Conservation (phyloP, 2,888 invertebrate species). For the Troilus luridus region DNA sequence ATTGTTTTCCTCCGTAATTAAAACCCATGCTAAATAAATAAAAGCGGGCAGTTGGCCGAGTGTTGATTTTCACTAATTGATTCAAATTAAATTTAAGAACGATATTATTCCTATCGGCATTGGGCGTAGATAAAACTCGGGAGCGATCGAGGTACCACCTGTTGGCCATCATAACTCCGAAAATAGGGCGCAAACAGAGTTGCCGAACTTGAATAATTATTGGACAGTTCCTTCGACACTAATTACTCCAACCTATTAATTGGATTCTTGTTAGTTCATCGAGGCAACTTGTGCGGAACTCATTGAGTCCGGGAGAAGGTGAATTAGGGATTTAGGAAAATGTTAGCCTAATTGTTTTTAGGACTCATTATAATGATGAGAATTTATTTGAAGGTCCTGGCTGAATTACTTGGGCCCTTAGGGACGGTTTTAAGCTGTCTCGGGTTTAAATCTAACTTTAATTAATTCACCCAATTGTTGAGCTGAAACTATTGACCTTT, state of each 20-base stretch:
- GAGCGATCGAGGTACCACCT: background rate
- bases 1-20: background rate
- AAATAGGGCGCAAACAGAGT: constrained; percentile 28
- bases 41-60: background rate
- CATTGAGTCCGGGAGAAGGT: background rate
- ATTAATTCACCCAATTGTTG: no score
- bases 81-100: constrained; percentile 24
- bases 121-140: background rate
- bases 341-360: background rate
- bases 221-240: constrained; percentile 40
- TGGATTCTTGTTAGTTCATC: constrained; percentile 46
- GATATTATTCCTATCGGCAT: background rate
- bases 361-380: background rate
- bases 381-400: background rate
- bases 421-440: background rate
- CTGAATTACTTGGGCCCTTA: background rate
- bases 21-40: background rate
- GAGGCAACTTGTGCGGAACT: background rate
- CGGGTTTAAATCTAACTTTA: background rate
- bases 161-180: constrained; percentile 36
- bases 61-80: background rate
- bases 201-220: constrained; percentile 36
- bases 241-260: constrained; percentile 34
- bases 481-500: background rate
- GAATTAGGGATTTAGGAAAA: background rate